phyloP scores from a whole-genome alignment of 1,140 invertebrate genomes.

The Hycleus cichorii region DNA sequence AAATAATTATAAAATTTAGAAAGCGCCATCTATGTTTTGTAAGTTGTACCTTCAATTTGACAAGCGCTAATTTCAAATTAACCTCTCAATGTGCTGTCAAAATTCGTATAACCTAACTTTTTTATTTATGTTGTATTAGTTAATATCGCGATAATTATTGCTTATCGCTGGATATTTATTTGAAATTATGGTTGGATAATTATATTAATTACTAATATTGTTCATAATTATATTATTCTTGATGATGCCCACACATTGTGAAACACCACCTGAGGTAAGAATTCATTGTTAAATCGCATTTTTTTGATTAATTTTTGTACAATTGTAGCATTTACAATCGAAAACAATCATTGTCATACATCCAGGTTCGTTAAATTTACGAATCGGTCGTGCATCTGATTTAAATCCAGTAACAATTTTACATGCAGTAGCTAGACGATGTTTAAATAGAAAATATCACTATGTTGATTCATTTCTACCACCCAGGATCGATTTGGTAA shows the following conservation, averaged over 20 bases:
- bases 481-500: slow-evolving; percentile 47
- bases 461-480: slow-evolving; percentile 63
- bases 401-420: slow-evolving; percentile 75
- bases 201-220: background rate
- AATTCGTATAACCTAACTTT: too few species aligned
- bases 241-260: slow-evolving; percentile 11
- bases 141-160: too few species aligned
- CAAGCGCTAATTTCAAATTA: too few species aligned
- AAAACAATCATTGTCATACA: slow-evolving; percentile 89
- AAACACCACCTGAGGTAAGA: slow-evolving; percentile 17
- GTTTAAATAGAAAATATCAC: slow-evolving; percentile 32
- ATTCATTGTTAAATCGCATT: background rate
- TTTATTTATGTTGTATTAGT: too few species aligned
- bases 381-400: slow-evolving; percentile 85
- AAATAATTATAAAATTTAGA: too few species aligned
- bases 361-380: slow-evolving; percentile 81
- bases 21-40: too few species aligned
- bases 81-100: too few species aligned
- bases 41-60: too few species aligned
- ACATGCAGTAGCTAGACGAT: slow-evolving; percentile 76
- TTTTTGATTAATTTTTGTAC: background rate
- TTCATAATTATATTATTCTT: background rate
- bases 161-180: too few species aligned
- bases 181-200: too few species aligned
- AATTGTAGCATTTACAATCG: slow-evolving; percentile 44